These are phyloP conservation scores for Anthonomus grandis DNA, from an alignment of 1,140 invertebrate genomes.

Conservation along the genomic window DNA sequence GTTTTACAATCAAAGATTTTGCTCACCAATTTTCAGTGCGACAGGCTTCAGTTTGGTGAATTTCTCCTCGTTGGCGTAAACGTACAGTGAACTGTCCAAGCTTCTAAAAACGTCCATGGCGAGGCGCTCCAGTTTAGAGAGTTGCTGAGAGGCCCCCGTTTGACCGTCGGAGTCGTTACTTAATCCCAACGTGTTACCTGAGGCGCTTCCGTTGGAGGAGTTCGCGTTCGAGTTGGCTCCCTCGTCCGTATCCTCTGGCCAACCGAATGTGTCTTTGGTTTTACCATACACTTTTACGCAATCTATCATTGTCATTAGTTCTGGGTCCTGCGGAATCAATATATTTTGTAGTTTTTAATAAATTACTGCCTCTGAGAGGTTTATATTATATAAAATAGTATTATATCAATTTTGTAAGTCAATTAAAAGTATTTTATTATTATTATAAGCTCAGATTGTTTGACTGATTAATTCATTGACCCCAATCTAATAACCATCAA, in stretches of 20 bases:
- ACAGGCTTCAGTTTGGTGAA: constrained; percentile 53
- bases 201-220: constrained; percentile 43
- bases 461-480: background rate
- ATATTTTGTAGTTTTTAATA: too few species aligned
- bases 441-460: background rate
- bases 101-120: constrained; percentile 26
- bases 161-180: constrained; percentile 46
- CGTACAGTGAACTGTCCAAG: constrained; percentile 27
- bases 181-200: too few species aligned
- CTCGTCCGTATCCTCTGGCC: constrained; percentile 94
- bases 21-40: constrained; percentile 59
- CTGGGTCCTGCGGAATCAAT: constrained; percentile 21
- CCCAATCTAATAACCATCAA: background rate
- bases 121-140: constrained; percentile 53
- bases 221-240: constrained; percentile 45
- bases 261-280: constrained; percentile 93
- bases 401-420: too few species aligned
- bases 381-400: too few species aligned
- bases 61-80: constrained; percentile 47
- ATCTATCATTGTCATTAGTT: constrained; percentile 33
- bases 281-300: constrained; percentile 76
- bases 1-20: too few species aligned
- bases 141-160: constrained; percentile 45
- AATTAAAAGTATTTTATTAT: background rate
- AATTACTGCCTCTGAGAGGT: too few species aligned